Percentiles rank a stretch among this genome's conserved stretches.
phyloP scores from a whole-genome alignment of 2,113 vertebrate genomes.

The Steatornis caripensis region DNA sequence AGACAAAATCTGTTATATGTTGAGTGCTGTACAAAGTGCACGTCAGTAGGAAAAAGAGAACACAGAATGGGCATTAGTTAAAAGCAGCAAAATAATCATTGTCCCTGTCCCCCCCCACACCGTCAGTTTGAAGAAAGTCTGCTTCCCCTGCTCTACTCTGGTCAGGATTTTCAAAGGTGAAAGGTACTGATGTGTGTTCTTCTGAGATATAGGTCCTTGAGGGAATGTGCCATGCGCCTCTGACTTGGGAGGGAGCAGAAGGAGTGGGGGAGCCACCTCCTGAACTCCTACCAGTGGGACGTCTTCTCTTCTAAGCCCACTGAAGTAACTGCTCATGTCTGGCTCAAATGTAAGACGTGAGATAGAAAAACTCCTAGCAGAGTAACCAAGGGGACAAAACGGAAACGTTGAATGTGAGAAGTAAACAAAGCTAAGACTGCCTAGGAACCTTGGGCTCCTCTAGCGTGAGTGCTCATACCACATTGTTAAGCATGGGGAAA shows the following conservation, averaged over 20 bases:
- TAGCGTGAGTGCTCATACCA: rapidly evolving
- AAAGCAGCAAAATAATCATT: neutral
- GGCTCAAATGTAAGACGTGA: neutral
- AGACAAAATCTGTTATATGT: neutral
- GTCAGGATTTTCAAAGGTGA: neutral
- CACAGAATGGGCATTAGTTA: neutral
- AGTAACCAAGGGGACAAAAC: slow-evolving; percentile 25
- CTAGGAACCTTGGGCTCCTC: neutral
- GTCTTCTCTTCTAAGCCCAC: neutral
- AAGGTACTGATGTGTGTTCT: rapidly evolving
- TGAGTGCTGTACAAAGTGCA: neutral
- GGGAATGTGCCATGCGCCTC: rapidly evolving
- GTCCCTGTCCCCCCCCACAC: neutral
- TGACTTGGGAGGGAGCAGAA: neutral
- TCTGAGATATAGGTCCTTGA: neutral
- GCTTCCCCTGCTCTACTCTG: neutral
- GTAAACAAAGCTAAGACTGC: slow-evolving; percentile 2
- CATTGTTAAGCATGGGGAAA: neutral
- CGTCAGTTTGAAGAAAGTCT: neutral
- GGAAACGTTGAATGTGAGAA: neutral
- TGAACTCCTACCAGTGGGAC: neutral
- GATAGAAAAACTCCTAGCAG: neutral
- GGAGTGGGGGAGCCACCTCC: neutral
- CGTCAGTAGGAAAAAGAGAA: neutral
- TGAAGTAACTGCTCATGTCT: neutral